Percentiles rank a stretch among this genome's conserved stretches.
Evolutionary conservation across 2,113 vertebrate genomes (phyloP).

Genomic region (Elephantulus edwardii): DNA sequence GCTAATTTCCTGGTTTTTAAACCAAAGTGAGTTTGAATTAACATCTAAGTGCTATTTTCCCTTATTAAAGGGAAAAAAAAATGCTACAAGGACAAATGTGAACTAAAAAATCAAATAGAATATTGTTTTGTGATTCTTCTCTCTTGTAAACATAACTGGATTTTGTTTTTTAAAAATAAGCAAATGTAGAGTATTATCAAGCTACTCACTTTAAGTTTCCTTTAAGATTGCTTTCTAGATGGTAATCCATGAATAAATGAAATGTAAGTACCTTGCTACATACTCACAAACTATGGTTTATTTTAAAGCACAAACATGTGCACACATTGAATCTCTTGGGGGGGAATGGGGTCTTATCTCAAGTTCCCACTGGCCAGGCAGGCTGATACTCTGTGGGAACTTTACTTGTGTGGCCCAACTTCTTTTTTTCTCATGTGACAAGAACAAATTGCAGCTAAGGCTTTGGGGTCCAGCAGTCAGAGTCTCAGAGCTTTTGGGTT

Average conservation of each 20-base stretch:
- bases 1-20: not conserved
- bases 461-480: not conserved
- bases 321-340: not conserved
- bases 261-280: not conserved
- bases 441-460: not conserved
- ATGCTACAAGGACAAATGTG: too few relatives aligned
- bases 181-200: too few relatives aligned
- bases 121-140: not conserved
- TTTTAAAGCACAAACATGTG: not conserved
- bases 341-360: not conserved
- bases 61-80: not conserved
- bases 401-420: not conserved
- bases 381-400: not conserved
- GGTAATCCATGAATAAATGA: too few relatives aligned
- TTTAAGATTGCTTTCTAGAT: not conserved
- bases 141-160: not conserved
- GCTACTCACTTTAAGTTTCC: not conserved
- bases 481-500: not conserved
- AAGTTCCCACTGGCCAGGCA: not conserved
- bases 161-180: not conserved
- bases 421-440: not conserved
- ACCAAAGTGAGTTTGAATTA: not conserved
- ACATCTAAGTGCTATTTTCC: not conserved
- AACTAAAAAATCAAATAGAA: not conserved
- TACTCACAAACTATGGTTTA: too few relatives aligned